Evolutionary conservation across 2,797 vertebrate genomes (phyloP), one percentile per base, ranked within the genome.

Genomic region (Lagorchestes hirsutus): DNA sequence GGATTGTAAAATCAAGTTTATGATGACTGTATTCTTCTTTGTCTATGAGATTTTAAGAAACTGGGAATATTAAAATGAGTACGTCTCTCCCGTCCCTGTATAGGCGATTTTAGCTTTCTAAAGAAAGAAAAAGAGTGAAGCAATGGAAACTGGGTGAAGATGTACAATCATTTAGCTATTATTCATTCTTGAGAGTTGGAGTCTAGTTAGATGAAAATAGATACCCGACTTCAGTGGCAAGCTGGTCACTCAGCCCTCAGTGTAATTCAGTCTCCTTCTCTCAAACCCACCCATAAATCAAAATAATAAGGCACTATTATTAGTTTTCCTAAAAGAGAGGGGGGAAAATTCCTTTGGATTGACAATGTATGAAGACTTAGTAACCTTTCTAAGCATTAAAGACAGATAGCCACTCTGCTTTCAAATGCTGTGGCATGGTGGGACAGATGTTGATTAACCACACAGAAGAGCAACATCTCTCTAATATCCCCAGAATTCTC

Each of bases 231-330:
- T 96, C 97, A 98, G 95, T 97, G 97, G 97, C 94, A 95, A 97
- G 91, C 93, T 94, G 92, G 91, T 95, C 95, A 97, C 97, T 97
- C 96, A 97, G 97, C 96, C 97, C 91, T 96, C 93, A 96, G 90
- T 98, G 96, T 97, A 97, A 98, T 98, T 98, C 97, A 95, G 97
- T 96, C 97, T 98, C 97, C 97, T 96, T 96, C 91, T 95, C 93
- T 95, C 95, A 96, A 98, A 96, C 96, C 91, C 97, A 94, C 82
- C 97, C 94, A 90, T 93, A 98, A 98, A 98, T 98, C 98, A 98
- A 98, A 87, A 87, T 87, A 87, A 87, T 96, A 97, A 97, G 96
- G 52, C 58, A 95, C 96, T 97, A 92, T 97, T 97, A 95, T 95
- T 97, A 59, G 93, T 96, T 97, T 98, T 98, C 98, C 97, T 93